phyloP scores from a whole-genome alignment of 2,113 vertebrate genomes.

The Tonatia bakeri region DNA sequence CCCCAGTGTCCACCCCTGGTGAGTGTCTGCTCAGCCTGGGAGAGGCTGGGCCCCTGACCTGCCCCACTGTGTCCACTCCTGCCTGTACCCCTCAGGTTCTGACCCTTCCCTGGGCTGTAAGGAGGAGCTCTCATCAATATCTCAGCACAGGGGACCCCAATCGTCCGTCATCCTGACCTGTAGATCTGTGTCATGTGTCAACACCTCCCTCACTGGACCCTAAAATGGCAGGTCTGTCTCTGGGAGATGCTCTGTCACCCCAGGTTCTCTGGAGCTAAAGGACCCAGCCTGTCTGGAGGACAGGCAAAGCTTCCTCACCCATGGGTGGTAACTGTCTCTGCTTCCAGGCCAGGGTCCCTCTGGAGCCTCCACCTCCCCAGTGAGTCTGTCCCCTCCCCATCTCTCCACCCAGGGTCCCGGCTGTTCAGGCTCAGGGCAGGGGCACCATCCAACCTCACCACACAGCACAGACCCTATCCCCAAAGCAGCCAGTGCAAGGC shows the following conservation, averaged over 20 bases:
- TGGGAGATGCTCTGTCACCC: no score
- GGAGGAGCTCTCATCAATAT: neutral
- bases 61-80: no score
- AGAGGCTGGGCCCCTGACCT: accelerated
- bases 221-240: neutral
- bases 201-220: accelerated
- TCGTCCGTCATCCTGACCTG: neutral
- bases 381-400: neutral
- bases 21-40: neutral
- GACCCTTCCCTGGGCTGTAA: neutral
- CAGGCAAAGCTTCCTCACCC: neutral
- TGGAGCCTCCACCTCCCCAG: accelerated
- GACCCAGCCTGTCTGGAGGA: accelerated
- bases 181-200: neutral
- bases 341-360: neutral
- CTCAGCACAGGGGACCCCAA: neutral
- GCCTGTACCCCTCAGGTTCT: accelerated
- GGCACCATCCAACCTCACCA: accelerated
- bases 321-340: neutral
- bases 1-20: neutral
- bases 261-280: neutral
- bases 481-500: neutral
- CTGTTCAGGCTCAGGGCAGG: neutral
- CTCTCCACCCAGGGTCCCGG: no score
- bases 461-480: no score